These are phyloP conservation scores for Ruditapes philippinarum DNA, from an alignment of 1,140 invertebrate genomes.

Conservation along the genomic window DNA sequence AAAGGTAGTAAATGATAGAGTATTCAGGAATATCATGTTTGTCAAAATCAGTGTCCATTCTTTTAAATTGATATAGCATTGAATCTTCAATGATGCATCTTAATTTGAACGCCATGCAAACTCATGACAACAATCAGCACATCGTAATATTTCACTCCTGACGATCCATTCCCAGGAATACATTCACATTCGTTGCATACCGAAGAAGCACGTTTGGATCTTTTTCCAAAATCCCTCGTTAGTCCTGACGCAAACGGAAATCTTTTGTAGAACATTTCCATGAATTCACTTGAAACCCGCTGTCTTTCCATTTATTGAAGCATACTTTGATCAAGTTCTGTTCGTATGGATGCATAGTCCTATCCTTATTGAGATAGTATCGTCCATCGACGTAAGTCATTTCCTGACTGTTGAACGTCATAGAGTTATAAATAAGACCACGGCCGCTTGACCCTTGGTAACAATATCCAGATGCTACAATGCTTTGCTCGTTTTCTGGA, in stretches of 20 bases:
- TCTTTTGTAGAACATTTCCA: neutral
- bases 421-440: neutral
- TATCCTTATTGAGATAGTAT: no score
- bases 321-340: neutral
- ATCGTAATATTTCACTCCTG: no score
- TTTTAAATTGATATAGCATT: no score
- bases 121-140: no score
- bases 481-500: neutral
- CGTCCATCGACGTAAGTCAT: neutral
- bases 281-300: neutral
- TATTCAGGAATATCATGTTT: no score
- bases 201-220: no score
- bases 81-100: no score
- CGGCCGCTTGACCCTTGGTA: neutral
- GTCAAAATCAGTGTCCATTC: no score
- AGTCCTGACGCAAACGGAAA: neutral
- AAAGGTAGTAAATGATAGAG: no score
- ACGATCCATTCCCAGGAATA: neutral
- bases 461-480: neutral
- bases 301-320: neutral
- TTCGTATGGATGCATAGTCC: neutral
- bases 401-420: neutral
- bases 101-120: no score
- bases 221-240: no score
- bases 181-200: neutral